Evolutionary conservation across 2,888 invertebrate species (phyloP).

Genomic region (Acrocera orbiculus): DNA sequence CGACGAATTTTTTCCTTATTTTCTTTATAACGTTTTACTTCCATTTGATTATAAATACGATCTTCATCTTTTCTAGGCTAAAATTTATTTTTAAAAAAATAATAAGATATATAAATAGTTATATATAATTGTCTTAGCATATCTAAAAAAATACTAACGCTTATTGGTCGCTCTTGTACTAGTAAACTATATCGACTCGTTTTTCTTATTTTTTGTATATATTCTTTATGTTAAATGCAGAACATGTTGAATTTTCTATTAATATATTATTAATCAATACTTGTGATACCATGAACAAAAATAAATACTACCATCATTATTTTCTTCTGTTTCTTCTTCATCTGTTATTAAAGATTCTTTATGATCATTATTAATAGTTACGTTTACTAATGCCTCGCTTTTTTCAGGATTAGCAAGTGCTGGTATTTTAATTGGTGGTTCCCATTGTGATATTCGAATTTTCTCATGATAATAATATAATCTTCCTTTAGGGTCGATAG

Average conservation of each 20-base stretch:
- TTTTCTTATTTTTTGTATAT: too few relatives aligned
- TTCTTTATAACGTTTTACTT: slow-evolving; percentile 56
- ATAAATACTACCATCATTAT: too few relatives aligned
- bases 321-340: too few relatives aligned
- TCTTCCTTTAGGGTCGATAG: slow-evolving; percentile 56
- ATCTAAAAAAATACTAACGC: slow-evolving; percentile 21
- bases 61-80: slow-evolving; percentile 72
- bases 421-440: slow-evolving; percentile 37
- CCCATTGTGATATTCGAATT: slow-evolving; percentile 61
- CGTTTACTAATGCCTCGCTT: too few relatives aligned
- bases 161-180: slow-evolving; percentile 46
- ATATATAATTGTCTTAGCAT: too few relatives aligned
- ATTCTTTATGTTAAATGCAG: too few relatives aligned
- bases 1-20: slow-evolving; percentile 61
- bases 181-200: slow-evolving; percentile 34
- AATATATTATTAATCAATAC: too few relatives aligned
- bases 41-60: slow-evolving; percentile 46
- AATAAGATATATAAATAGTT: too few relatives aligned
- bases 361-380: too few relatives aligned
- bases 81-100: slow-evolving; percentile 12
- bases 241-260: too few relatives aligned
- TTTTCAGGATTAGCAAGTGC: slow-evolving; percentile 20
- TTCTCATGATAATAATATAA: slow-evolving; percentile 83
- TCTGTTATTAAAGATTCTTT: too few relatives aligned
- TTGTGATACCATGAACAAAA: too few relatives aligned